phyloP scores from a whole-genome alignment of 2,888 invertebrate species.

The Scaptomyza tumidula region DNA sequence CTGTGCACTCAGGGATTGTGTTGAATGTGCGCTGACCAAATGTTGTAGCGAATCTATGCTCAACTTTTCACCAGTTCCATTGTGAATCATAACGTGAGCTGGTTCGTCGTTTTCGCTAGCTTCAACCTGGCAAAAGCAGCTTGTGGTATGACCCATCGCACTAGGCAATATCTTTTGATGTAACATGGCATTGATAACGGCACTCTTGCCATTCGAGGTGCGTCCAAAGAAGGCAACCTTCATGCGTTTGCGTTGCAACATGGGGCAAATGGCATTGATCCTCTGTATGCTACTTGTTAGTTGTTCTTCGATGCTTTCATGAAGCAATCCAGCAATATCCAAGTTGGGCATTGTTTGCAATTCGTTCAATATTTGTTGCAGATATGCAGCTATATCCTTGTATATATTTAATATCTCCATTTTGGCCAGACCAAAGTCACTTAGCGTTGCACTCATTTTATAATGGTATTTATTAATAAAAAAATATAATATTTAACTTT shows the following conservation, averaged over 20 bases:
- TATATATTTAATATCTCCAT: constrained; percentile 99
- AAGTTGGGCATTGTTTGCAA: constrained; percentile 27
- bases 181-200: constrained; percentile 99
- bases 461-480: not conserved
- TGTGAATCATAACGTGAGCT: constrained; percentile 93
- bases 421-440: constrained; percentile 99
- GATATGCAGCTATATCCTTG: constrained; percentile 95
- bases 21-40: constrained; percentile 96
- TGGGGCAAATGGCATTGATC: constrained; percentile 96
- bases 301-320: constrained; percentile 88
- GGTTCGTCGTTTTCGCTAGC: constrained; percentile 91
- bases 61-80: constrained; percentile 89
- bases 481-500: constrained; percentile 44
- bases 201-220: constrained; percentile 99
- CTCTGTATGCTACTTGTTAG: constrained; percentile 90
- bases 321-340: constrained; percentile 85
- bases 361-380: constrained; percentile 85
- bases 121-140: constrained; percentile 98
- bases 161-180: constrained; percentile 98
- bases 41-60: constrained; percentile 85
- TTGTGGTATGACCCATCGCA: constrained; percentile 99
- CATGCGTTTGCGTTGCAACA: constrained; percentile 98
- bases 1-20: constrained; percentile 94
- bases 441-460: constrained; percentile 85
- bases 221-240: constrained; percentile 90